Base-by-base conservation (phyloP, 2,113 vertebrate genomes). In the Proteles cristata region DNA sequence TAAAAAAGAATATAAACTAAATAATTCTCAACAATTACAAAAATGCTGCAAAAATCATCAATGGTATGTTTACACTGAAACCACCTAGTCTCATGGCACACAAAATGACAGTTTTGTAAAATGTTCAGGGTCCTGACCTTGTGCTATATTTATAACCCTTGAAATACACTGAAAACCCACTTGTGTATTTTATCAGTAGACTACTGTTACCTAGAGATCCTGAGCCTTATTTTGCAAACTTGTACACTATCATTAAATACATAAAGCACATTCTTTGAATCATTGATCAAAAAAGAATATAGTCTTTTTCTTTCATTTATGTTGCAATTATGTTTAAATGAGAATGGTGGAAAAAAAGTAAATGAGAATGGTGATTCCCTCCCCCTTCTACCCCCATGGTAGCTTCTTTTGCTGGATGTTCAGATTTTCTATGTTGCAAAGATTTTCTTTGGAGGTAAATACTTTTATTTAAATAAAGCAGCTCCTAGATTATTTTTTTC, bases 291-390 rank as follows among this genome's bases (percentile, higher is more conserved):
- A 91, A 65, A 14, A 28, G 21, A 86, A 88, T 11, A 1, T 63
- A 81, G 76, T 80, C 15, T 50, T 97, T 95, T 93, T 31, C 65
- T 97, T 81, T 90, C 26, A 73, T n/a, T 86, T 85, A 66, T 17
- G 76, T 43, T 92, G 7, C 21, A 80, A 4, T 68, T 92, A 61
- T 90, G 31, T 92, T 97, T 81, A 89, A 95, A 68, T 71, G 16
- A 93, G 31, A 73, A 88, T 82, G 31, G 23, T 82, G 31, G 39
- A 39, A 39, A 39, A 39, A 39, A 39, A 39, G 4, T 81, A 89
- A 95, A 68, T 71, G 16, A 93, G 31, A 73, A 88, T 82, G 31
- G 23, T 82, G 31, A n/a, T n/a, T 35, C 69, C 65, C 11, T 7
- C 4, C 12, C 2, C 45, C 45, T 11, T 4, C 53, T 89, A 94